Percentiles rank a stretch among this genome's conserved stretches.
Evolutionary conservation across 1,140 invertebrate genomes (phyloP).

Genomic region (Diabrotica virgifera): DNA sequence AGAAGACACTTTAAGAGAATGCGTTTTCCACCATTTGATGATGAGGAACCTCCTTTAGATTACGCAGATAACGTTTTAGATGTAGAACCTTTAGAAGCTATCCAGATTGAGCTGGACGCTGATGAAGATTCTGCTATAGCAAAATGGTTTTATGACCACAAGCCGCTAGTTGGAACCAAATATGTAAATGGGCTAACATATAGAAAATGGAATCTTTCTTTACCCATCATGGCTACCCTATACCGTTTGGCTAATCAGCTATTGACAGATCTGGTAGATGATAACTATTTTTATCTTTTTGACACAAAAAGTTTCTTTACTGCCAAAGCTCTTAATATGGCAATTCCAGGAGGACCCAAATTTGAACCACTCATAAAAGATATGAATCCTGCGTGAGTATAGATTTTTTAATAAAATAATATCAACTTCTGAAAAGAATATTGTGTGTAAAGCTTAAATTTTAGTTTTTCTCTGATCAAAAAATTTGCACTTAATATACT

Average conservation of each 20-base stretch:
- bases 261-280: constrained; percentile 97
- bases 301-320: constrained; percentile 99
- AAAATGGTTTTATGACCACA: constrained; percentile 99
- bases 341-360: constrained; percentile 99
- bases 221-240: constrained; percentile 96
- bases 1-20: constrained; percentile 98
- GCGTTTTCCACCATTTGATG: constrained; percentile 99
- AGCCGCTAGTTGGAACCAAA: constrained; percentile 88
- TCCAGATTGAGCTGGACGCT: constrained; percentile 96
- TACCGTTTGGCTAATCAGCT: constrained; percentile 97
- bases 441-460: constrained; percentile 3
- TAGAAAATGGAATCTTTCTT: constrained; percentile 88
- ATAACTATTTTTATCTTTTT: constrained; percentile 99
- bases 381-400: constrained; percentile 80
- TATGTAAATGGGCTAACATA: constrained; percentile 98
- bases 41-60: constrained; percentile 98
- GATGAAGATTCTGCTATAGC: constrained; percentile 91
- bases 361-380: constrained; percentile 99
- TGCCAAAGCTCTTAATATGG: constrained; percentile 98
- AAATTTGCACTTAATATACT: too few relatives aligned
- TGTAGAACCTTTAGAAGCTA: constrained; percentile 97
- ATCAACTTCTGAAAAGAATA: constrained; percentile 10
- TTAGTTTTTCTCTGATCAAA: too few relatives aligned
- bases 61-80: constrained; percentile 99
- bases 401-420: too few relatives aligned